Conservation (phyloP, 2,797 vertebrate genomes). For the Lithobates sylvaticus region DNA sequence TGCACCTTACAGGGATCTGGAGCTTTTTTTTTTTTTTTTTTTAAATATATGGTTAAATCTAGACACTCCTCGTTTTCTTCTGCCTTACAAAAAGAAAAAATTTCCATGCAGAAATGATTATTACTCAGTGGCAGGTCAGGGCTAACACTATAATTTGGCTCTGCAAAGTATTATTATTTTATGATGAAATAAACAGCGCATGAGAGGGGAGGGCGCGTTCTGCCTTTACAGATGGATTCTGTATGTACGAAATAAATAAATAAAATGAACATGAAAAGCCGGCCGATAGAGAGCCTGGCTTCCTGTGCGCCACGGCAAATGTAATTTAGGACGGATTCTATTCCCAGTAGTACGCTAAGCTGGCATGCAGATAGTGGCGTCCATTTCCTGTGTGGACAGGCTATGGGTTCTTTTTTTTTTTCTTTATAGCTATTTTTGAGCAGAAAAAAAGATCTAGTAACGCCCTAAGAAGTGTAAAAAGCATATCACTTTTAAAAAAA, state of each 20-base stretch:
- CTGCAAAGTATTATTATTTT: slow-evolving; percentile 32
- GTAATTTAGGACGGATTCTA: not conserved
- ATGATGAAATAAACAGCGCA: slow-evolving; percentile 25
- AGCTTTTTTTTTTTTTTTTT: too few relatives aligned
- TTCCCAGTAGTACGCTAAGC: not conserved
- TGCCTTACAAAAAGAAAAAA: not conserved
- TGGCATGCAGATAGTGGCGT: not conserved
- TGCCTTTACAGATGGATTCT: not conserved
- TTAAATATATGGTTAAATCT: too few relatives aligned
- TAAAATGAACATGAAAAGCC: not conserved
- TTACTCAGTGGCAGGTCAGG: not conserved
- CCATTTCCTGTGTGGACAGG: slow-evolving; percentile 29
- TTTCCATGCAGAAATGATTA: slow-evolving; percentile 21
- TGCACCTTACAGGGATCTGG: too few relatives aligned
- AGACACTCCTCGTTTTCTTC: not conserved
- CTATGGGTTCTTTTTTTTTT: too few relatives aligned
- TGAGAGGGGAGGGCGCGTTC: not conserved
- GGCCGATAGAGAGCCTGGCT: not conserved
- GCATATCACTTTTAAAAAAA: too few relatives aligned
- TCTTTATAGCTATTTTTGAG: too few relatives aligned
- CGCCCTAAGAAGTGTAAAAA: too few relatives aligned
- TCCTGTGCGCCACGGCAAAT: slow-evolving; percentile 8
- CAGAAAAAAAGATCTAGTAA: too few relatives aligned
- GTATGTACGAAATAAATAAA: not conserved
- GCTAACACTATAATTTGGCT: slow-evolving; percentile 33